Base-by-base conservation (phyloP, 2,888 invertebrate genomes). In the Listrodromus nycthemerus region DNA sequence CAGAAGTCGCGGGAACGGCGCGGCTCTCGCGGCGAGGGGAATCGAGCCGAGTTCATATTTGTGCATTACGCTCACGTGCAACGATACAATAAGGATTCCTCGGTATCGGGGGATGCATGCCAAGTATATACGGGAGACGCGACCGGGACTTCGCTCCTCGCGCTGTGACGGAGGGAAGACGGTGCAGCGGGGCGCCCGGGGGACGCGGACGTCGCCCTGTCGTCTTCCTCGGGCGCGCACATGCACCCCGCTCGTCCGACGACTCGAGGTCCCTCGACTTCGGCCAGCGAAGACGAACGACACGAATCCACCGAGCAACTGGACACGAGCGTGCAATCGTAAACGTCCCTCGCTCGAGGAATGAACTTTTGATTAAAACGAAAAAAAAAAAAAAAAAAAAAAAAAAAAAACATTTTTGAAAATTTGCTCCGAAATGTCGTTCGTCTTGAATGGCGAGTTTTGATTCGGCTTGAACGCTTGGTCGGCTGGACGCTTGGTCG, bases 11-110 rank as follows among this genome's bases (percentile, higher is more conserved):
- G 55, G 70, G 71, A 66, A 55, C 66, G 63, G 37, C 63, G 70
- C 48, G 58, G 41, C 41, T 41, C 76, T 78, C 77, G 8, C 8
- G 65, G 79, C 79, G 86, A 84, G 86, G 87, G 16, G 89, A 91
- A 90, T 90, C 90, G 89, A 89, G 89, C 89, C 88, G 89, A 91
- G 91, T 91, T 91, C 91, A 91, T 90, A 91, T 92, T 93, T 93
- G 91, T 92, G 92, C 92, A 93, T 93, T 93, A 92, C 91, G 88
- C 91, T 93, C 93, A 93, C 93, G 93, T 93, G 92, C 92, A 92
- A 90, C 92, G 92, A 93, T 92, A 93, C 93, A 93, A 93, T 93
- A 93, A 93, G 93, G 93, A 93, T 93, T 93, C 92, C 92, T 90
- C 88, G 89, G 92, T 93, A 92, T 91, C 92, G 90, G 92, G 92